Conservation (phyloP, 2,113 vertebrate genomes). For the Gymnocephalus cernua region DNA sequence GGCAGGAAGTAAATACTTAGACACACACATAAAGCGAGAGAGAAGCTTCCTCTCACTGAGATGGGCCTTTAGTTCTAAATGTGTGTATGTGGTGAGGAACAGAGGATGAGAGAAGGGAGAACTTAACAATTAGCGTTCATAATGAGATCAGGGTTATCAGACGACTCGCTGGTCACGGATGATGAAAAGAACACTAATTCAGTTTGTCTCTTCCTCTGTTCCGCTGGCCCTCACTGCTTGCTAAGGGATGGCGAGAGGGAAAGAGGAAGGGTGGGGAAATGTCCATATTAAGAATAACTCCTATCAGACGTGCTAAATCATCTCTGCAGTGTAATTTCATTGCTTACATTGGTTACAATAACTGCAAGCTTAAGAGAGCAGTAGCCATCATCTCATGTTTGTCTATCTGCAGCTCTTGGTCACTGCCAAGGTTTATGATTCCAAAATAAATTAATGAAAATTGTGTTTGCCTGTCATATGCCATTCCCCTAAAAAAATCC, state of each 20-base stretch:
- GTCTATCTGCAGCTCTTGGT: conserved; percentile 27
- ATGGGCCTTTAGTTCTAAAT: conserved; percentile 45
- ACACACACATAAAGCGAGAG: conserved; percentile 31
- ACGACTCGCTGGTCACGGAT: conserved; percentile 79
- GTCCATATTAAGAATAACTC: conserved; percentile 72
- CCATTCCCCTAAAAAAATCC: not conserved
- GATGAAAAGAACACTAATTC: conserved; percentile 85
- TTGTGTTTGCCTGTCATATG: not conserved
- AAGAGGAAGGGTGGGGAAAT: conserved; percentile 54
- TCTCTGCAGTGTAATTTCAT: conserved; percentile 57
- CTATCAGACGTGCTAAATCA: conserved; percentile 73
- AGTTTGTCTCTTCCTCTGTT: conserved; percentile 81
- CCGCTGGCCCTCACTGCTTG: conserved; percentile 51
- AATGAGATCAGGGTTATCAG: conserved; percentile 85
- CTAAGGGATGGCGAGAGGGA: conserved; percentile 50
- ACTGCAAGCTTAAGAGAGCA: conserved; percentile 50
- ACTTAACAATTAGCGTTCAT: conserved; percentile 80
- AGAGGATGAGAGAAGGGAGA: conserved; percentile 61
- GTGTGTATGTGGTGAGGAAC: conserved; percentile 35
- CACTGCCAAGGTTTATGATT: not conserved
- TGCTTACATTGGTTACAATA: conserved; percentile 65
- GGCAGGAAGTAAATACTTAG: conserved; percentile 74
- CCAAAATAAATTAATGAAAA: not conserved
- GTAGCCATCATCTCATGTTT: conserved; percentile 9
- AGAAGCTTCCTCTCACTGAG: conserved; percentile 34